Evolutionary conservation across 2,888 invertebrate genomes (phyloP).

Genomic region (Idaea aversata): DNA sequence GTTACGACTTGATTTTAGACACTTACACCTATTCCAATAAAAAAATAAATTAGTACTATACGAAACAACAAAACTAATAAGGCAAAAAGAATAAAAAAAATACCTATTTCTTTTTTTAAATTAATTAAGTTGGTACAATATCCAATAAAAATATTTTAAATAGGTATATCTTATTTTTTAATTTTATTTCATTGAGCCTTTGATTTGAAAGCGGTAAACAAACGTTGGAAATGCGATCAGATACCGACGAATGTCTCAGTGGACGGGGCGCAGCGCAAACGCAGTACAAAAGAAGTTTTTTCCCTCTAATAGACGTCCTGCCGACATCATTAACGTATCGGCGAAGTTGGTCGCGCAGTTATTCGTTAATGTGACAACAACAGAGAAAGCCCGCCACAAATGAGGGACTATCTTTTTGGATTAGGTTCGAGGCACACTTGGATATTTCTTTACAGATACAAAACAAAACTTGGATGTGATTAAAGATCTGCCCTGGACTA

Average conservation of each 20-base stretch:
- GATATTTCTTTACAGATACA: slow-evolving; percentile 7
- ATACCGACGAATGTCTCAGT: slow-evolving; percentile 11
- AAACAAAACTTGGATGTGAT: neutral
- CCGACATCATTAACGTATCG: slow-evolving; percentile 78
- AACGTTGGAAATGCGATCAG: slow-evolving; percentile 16
- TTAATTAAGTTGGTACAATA: no score
- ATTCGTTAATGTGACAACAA: slow-evolving; percentile 80
- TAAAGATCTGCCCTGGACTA: no score
- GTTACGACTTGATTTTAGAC: neutral
- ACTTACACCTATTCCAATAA: neutral
- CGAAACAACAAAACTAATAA: neutral
- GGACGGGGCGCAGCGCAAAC: slow-evolving; percentile 18
- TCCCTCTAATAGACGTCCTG: slow-evolving; percentile 66
- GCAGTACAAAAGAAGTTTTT: slow-evolving; percentile 65
- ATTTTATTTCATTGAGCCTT: neutral
- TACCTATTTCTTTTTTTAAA: no score
- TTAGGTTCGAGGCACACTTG: slow-evolving; percentile 48
- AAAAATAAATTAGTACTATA: no score
- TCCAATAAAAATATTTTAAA: neutral
- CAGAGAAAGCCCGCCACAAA: slow-evolving; percentile 76
- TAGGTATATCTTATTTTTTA: neutral
- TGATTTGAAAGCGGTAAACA: neutral
- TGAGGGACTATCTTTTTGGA: slow-evolving; percentile 71
- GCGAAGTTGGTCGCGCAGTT: slow-evolving; percentile 66
- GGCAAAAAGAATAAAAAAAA: neutral